Base-by-base conservation (phyloP, 2,797 vertebrate species). In the Spinus pinus region DNA sequence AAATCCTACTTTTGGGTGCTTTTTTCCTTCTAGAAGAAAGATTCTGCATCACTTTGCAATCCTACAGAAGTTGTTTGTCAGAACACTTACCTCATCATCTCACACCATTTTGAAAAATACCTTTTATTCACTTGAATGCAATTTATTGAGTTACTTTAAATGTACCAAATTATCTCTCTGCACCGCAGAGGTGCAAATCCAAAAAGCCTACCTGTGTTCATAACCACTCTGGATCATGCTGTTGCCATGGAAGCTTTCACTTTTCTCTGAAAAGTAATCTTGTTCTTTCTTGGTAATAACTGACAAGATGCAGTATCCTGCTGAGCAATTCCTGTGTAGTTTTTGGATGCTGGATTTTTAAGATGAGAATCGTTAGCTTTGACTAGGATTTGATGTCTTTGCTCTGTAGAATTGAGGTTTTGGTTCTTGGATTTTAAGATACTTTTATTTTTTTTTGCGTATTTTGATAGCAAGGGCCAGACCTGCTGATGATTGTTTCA, bases 161-260 rank as follows among this genome's bases (percentile, higher is more conserved):
- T 16, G 10, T 57, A 61, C 39, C 47, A 50, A 54, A 89, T 58
- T 51, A 77, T 50, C 69, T 28, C 66, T 87, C 41, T 89, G 51
- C 21, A 37, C 42, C 30, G 0, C 69, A 73, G 75, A 94, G 69
- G 70, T 47, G 72, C 58, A 89, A 79, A 84, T 93, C 37, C 79
- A 49, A 57, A 79, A 75, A 81, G 31, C n/a, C 65, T 65, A 44
- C 75, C 75, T 89, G 6, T 81, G 70, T 77, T 64, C 58, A 23
- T 70, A 79, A 74, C 54, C 53, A 16, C 75, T 87, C 62, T 54
- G 1, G 9, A 31, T 86, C 42, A 6, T 73, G 60, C 64, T 94
- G 93, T 95, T 95, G 75, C 93, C 73, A 81, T 95, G 90, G 96
- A 80, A 91, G 86, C 83, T 71, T 90, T 92, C 21, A 37, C 77